Evolutionary conservation across 1,140 invertebrate genomes (phyloP), one percentile per base, ranked within the genome.

Genomic region (Drosophila grimshawi): DNA sequence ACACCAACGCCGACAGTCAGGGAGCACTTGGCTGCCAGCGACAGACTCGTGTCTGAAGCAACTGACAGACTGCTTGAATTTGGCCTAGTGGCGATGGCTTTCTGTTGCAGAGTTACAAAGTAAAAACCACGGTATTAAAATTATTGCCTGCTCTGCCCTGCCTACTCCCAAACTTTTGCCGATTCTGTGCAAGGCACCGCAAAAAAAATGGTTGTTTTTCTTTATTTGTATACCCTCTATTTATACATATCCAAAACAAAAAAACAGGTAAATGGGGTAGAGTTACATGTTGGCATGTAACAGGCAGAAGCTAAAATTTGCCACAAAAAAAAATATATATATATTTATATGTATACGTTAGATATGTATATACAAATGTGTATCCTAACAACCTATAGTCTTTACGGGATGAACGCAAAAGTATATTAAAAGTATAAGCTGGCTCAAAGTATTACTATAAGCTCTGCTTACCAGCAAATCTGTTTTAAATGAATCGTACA

Each of bases 121-220:
- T 39, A 56, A 49, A 71, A 81, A 81, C 79, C 79, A 78, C 79
- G 79, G 79, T 57, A 73, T 66, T 81, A 81, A 81, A 81, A 81
- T 81, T 81, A 80, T 81, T 51, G 48, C 46, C 78, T 59, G 53
- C 78, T 62, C 60, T 45, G 4, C n/a, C 7, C 37, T 19, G 30
- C 2, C 37, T 43, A 19, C 78, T 63, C 59, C 76, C 10, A 43
- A 43, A 76, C 73, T 43, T 19, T 30, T 43, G 39, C 39, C 39
- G 39, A 48, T 29, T 46, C 73, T 77, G 79, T 77, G 79, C 79
- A 81, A 77, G 79, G 79, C 68, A 81, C 79, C 79, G 39, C 39
- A 43, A n/a, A 43, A n/a, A 63, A 63, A 62, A 52, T 35, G 19
- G 73, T 73, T 46, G 73, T 62, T 80, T 65, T 76, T 76, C 80